These are phyloP conservation scores for Tragelaphus imberbis DNA, from an alignment of 2,113 vertebrate genomes.

Conservation along the genomic window DNA sequence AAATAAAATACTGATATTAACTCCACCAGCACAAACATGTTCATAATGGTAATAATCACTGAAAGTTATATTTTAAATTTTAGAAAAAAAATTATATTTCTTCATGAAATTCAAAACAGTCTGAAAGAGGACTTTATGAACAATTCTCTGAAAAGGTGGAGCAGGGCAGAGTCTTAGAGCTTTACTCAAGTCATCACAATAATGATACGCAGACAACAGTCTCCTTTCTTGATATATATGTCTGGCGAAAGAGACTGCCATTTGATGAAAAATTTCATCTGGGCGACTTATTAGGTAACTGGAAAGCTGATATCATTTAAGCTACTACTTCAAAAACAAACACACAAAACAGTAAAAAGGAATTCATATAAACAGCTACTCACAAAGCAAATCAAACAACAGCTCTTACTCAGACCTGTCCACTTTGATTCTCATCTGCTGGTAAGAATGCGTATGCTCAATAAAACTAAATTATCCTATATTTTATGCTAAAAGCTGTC, in stretches of 20 bases:
- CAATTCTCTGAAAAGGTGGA: background rate
- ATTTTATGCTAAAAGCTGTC: conserved; percentile 34
- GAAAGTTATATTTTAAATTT: conserved; percentile 11
- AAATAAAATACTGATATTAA: background rate
- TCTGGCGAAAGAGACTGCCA: background rate
- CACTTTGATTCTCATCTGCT: conserved; percentile 52
- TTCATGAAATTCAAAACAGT: background rate
- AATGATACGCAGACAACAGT: background rate
- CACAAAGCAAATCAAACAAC: conserved; percentile 61
- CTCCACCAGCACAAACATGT: background rate
- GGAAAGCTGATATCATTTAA: conserved; percentile 57
- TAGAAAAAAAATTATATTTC: background rate
- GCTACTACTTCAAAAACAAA: conserved; percentile 45
- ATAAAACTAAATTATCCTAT: conserved; percentile 63
- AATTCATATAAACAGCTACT: conserved; percentile 52
- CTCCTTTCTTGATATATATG: conserved; percentile 4
- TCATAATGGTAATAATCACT: background rate
- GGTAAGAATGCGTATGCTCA: conserved; percentile 38
- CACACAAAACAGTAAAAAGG: background rate
- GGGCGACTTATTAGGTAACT: background rate
- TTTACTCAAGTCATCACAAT: background rate
- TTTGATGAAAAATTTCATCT: background rate
- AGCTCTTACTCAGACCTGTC: background rate
- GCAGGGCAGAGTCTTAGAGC: background rate
- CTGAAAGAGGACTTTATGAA: background rate